Evolutionary conservation across 2,797 vertebrate species (phyloP).

Genomic region (Cyclura pinguis): DNA sequence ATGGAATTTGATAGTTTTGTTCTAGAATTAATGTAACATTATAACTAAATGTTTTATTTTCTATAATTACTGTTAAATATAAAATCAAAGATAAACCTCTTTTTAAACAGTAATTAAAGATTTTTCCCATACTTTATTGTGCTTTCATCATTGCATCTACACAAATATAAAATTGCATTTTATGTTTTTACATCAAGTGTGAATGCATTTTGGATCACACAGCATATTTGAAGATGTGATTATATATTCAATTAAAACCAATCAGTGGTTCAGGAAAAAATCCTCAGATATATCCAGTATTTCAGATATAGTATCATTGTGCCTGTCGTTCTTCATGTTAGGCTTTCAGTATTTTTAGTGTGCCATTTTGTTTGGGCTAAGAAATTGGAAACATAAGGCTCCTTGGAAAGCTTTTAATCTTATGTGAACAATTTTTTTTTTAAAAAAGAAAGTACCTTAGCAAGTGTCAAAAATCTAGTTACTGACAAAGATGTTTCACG

Average conservation of each 20-base stretch:
- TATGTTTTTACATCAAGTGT: not conserved
- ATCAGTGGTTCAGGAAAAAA: constrained; percentile 51
- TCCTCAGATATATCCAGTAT: constrained; percentile 61
- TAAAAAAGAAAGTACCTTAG: constrained; percentile 21
- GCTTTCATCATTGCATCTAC: not conserved
- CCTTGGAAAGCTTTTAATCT: constrained; percentile 44
- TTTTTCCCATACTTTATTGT: not conserved
- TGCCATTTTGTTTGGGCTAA: constrained; percentile 46
- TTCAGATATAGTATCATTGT: constrained; percentile 61
- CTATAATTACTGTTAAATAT: not conserved
- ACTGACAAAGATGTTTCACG: constrained; percentile 29
- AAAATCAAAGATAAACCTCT: not conserved
- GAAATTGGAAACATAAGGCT: constrained; percentile 32
- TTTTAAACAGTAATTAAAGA: not conserved
- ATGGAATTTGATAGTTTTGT: not conserved
- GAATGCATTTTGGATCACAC: constrained; percentile 23
- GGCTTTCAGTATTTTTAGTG: constrained; percentile 55
- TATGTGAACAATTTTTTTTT: not conserved
- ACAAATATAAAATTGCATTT: not conserved
- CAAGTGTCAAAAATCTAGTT: constrained; percentile 50
- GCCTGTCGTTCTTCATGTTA: constrained; percentile 61
- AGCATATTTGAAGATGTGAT: constrained; percentile 24
- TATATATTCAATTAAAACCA: constrained; percentile 50
- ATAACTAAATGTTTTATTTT: not conserved
- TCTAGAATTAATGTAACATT: not conserved